A percentile compares a stretch with the other conserved stretches of the same genome.
Evolutionary conservation across 2,888 invertebrate genomes (phyloP).

Genomic region (Geophilus truncorum): DNA sequence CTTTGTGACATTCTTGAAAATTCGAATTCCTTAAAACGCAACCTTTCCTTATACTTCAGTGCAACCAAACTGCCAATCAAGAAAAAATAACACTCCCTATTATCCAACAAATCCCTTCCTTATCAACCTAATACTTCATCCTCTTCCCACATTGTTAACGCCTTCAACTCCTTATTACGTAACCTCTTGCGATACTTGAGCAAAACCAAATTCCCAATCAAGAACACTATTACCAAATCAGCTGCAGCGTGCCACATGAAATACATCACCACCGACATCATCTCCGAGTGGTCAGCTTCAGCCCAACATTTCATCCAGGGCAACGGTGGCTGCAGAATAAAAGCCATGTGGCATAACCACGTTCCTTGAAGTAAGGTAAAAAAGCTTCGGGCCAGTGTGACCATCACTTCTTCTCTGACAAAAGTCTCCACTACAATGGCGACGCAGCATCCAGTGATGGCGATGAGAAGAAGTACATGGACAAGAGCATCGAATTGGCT

Average conservation of each 20-base stretch:
- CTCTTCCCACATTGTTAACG: no score
- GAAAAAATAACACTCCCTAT: no score
- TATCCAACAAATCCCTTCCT: no score
- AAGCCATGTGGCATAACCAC: conserved; percentile 54
- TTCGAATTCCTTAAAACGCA: no score
- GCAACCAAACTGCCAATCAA: no score
- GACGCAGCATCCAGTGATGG: conserved; percentile 45
- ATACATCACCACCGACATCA: conserved; percentile 51
- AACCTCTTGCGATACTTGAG: not conserved
- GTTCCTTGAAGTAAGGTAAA: conserved; percentile 53
- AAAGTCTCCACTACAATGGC: conserved; percentile 47
- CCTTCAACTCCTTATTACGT: not conserved
- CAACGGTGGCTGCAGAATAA: conserved; percentile 52
- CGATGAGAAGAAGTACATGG: conserved; percentile 51
- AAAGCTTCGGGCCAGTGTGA: conserved; percentile 48
- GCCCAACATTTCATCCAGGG: conserved; percentile 46
- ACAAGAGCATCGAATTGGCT: conserved; percentile 46
- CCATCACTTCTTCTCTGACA: conserved; percentile 46
- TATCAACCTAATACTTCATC: no score
- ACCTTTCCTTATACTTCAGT: no score
- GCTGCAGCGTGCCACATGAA: conserved; percentile 39
- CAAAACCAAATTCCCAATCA: conserved; percentile 30
- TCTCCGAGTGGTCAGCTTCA: conserved; percentile 46
- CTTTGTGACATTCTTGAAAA: no score
- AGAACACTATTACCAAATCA: conserved; percentile 31